Percentiles rank a stretch among this genome's conserved stretches.
Evolutionary conservation across 2,113 vertebrate genomes (phyloP).

Genomic region (Lophura nycthemera): DNA sequence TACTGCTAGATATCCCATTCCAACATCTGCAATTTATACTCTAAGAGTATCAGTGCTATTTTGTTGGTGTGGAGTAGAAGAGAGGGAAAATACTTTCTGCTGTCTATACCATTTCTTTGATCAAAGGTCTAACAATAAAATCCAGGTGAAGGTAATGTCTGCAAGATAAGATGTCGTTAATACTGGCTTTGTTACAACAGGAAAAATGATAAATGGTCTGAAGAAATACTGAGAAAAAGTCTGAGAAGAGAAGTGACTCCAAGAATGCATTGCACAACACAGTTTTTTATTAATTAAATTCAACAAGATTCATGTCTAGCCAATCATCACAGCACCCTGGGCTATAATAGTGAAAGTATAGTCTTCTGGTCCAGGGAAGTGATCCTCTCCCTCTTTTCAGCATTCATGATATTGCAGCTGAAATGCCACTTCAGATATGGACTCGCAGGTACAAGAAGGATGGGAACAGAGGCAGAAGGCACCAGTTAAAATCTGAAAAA

Average conservation of each 20-base stretch:
- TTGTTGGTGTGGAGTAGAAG: background rate
- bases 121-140: constrained; percentile 2
- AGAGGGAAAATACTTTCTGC: background rate
- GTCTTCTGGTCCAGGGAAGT: background rate
- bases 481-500: background rate
- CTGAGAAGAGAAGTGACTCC: background rate
- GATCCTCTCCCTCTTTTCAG: background rate
- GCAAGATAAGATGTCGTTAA: background rate
- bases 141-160: background rate
- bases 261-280: background rate
- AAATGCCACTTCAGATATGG: background rate
- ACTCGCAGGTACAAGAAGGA: background rate
- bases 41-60: background rate
- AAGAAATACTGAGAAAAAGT: background rate
- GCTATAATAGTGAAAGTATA: background rate
- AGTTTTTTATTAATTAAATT: background rate
- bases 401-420: background rate
- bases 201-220: background rate
- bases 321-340: background rate
- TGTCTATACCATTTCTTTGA: background rate
- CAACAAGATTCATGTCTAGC: background rate
- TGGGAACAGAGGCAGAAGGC: background rate
- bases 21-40: background rate
- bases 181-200: background rate
- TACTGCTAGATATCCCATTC: background rate